Evolutionary conservation across 2,113 vertebrate genomes (phyloP).

Genomic region (Plecturocebus donacophilus): DNA sequence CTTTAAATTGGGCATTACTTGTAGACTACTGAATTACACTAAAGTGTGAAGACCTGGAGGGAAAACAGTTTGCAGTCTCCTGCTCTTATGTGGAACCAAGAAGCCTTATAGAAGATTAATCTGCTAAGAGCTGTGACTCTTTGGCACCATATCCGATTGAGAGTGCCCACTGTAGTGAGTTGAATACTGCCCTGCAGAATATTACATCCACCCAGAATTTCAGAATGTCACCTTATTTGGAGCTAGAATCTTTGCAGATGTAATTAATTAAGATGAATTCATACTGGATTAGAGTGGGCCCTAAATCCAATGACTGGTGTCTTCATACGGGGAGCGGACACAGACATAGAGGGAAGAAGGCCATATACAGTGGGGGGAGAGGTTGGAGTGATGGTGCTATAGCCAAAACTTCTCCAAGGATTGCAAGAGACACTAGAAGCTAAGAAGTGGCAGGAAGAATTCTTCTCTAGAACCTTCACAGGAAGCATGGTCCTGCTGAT

Average conservation of each 20-base stretch:
- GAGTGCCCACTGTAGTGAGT: neutral
- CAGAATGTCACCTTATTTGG: constrained; percentile 28
- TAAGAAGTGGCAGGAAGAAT: neutral
- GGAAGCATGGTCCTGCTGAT: neutral
- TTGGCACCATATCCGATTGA: neutral
- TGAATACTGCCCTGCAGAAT: constrained; percentile 6
- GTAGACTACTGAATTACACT: neutral
- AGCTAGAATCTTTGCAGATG: neutral
- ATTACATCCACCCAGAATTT: neutral
- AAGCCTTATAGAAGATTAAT: neutral
- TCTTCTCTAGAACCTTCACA: constrained; percentile 12
- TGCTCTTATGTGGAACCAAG: neutral
- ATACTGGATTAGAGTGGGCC: neutral
- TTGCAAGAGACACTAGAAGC: neutral
- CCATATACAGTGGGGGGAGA: neutral
- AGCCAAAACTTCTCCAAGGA: neutral
- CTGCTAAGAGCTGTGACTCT: constrained; percentile 12
- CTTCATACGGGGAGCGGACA: neutral
- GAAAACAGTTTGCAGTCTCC: neutral
- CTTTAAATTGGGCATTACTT: constrained; percentile 26
- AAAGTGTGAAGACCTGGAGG: neutral
- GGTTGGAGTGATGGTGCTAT: neutral
- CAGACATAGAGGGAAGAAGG: neutral
- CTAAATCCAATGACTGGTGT: constrained; percentile 26
- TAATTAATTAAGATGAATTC: constrained; percentile 20